These are phyloP conservation scores for Henricia sp. DNA, from an alignment of 53 echinoderm and acorn worm species.

Conservation along the genomic window DNA sequence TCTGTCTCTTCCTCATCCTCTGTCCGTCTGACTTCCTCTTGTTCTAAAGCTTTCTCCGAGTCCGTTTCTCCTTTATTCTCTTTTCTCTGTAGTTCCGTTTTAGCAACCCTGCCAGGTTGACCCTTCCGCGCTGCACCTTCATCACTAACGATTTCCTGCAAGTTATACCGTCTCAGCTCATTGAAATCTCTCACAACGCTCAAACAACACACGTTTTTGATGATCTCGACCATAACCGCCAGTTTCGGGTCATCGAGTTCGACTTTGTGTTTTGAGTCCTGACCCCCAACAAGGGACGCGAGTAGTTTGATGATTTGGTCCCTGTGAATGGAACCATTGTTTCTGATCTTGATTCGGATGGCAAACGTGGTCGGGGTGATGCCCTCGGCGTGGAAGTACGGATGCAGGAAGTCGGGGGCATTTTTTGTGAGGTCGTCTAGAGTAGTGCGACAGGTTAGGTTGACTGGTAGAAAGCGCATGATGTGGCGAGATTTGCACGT, in stretches of 20 bases:
- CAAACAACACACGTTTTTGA: conserved; percentile 84
- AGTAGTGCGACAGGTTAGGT: conserved; percentile 72
- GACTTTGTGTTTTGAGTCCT: conserved; percentile 68
- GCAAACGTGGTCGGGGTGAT: conserved; percentile 64
- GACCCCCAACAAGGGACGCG: conserved; percentile 59
- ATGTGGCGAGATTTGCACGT: conserved; percentile 71
- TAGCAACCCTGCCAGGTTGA: conserved; percentile 10
- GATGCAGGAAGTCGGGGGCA: conserved; percentile 61
- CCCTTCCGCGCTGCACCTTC: conserved; percentile 1
- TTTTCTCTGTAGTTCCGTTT: neutral
- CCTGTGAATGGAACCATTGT: conserved; percentile 54
- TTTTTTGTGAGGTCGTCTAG: conserved; percentile 78
- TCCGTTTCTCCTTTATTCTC: neutral
- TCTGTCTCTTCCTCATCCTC: neutral
- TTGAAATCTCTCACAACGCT: conserved; percentile 82
- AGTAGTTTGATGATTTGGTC: conserved; percentile 51
- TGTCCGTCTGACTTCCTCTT: neutral
- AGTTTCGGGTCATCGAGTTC: conserved; percentile 79
- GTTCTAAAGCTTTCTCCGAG: neutral
- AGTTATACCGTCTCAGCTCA: conserved; percentile 82
- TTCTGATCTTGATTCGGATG: conserved; percentile 81
- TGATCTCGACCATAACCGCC: conserved; percentile 78
- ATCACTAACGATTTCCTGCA: conserved; percentile 70
- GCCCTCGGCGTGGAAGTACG: conserved; percentile 72
- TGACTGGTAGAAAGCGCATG: conserved; percentile 81